Percentiles rank a stretch among this genome's conserved stretches.
Conservation (phyloP, 2,113 vertebrate species). For the Leptodactylus fuscus region DNA sequence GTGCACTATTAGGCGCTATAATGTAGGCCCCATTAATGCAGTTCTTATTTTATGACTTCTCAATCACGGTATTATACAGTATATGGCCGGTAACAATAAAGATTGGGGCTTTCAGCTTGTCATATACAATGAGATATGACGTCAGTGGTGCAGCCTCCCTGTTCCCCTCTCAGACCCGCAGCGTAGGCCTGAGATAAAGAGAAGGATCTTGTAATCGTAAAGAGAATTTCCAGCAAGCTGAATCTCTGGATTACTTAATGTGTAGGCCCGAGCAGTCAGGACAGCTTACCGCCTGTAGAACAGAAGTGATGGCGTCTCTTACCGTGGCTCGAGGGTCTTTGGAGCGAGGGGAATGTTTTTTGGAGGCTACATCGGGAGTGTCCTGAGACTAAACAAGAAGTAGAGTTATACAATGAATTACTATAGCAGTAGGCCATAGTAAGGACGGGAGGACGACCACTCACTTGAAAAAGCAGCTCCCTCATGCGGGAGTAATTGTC, state of each 20-base stretch:
- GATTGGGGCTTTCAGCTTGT: no score
- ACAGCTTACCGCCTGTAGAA: not conserved
- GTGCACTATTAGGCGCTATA: no score
- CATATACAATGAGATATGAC: no score
- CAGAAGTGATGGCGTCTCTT: conserved; percentile 34
- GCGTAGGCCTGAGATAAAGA: no score
- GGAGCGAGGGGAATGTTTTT: conserved; percentile 63
- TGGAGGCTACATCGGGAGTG: conserved; percentile 67
- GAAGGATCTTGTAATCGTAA: not conserved
- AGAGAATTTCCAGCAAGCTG: not conserved
- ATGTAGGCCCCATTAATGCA: no score
- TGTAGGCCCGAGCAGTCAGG: not conserved
- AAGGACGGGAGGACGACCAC: not conserved
- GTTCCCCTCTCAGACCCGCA: no score
- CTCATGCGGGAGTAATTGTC: conserved; percentile 90
- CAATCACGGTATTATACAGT: no score
- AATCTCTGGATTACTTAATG: no score
- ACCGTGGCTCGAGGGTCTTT: conserved; percentile 70
- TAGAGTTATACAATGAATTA: not conserved
- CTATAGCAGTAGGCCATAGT: not conserved
- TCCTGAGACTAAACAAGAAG: conserved; percentile 64
- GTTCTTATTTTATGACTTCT: no score
- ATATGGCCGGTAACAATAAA: no score
- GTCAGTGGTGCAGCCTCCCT: no score
- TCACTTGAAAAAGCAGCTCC: conserved; percentile 76